phyloP scores from a whole-genome alignment of 2,888 invertebrate genomes.

The Calameuta filiformis region DNA sequence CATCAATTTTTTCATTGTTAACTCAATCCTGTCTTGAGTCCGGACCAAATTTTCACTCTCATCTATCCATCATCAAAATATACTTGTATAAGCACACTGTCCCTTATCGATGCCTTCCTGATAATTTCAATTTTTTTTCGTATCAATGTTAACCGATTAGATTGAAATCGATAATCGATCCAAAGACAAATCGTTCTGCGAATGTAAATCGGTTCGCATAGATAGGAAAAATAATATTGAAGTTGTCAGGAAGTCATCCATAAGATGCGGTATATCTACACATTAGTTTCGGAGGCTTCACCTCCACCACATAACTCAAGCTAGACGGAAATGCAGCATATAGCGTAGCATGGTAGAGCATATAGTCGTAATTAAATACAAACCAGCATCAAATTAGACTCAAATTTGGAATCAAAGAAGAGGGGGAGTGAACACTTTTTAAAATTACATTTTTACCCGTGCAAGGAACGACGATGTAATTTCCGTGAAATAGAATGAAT shows the following conservation, averaged over 20 bases:
- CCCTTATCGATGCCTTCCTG: too few species aligned
- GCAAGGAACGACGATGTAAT: neutral
- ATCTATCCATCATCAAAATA: neutral
- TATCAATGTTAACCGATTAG: too few species aligned
- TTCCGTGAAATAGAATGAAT: neutral
- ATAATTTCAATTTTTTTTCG: too few species aligned
- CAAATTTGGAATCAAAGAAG: neutral
- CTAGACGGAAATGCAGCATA: slow-evolving; percentile 2
- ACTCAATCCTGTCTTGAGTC: neutral
- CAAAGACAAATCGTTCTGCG: too few species aligned
- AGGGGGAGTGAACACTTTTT: neutral
- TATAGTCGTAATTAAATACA: neutral
- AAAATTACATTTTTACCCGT: neutral
- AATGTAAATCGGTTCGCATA: too few species aligned
- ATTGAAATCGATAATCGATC: too few species aligned
- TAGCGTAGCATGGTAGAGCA: slow-evolving; percentile 3
- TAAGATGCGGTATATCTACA: neutral
- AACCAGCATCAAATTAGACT: neutral
- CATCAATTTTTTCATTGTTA: neutral
- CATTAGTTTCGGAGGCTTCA: neutral
- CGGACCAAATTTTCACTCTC: neutral
- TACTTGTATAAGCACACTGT: neutral
- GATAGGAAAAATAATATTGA: too few species aligned
- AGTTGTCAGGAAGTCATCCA: too few species aligned
- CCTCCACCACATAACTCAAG: neutral